These are phyloP conservation scores for Xiphydria camelus DNA, from an alignment of 2,888 invertebrate species.

Conservation along the genomic window DNA sequence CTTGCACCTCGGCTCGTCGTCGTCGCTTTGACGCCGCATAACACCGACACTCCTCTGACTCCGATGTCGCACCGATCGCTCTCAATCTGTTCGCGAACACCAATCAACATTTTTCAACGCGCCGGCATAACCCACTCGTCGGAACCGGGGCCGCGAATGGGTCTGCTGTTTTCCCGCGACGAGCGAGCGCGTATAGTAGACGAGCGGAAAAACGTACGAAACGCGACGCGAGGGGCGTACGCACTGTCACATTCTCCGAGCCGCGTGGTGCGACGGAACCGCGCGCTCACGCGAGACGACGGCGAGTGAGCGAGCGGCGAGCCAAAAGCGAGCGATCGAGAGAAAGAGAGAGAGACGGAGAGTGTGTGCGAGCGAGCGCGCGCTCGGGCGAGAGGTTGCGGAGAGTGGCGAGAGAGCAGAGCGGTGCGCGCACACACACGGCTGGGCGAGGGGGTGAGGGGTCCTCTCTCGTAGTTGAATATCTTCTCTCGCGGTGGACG, in stretches of 20 bases:
- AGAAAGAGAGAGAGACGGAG: too few species aligned
- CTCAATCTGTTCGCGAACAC: constrained; percentile 9
- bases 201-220: constrained; percentile 1
- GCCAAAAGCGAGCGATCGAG: too few species aligned
- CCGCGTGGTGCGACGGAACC: too few species aligned
- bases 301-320: too few species aligned
- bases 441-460: too few species aligned
- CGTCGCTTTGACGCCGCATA: constrained; percentile 34
- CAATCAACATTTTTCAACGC: constrained; percentile 14
- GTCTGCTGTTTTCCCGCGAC: too few species aligned
- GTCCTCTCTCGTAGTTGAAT: too few species aligned
- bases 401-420: too few species aligned
- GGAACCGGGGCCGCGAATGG: too few species aligned
- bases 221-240: constrained; percentile 5
- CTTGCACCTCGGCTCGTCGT: constrained; percentile 1
- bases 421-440: background rate
- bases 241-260: constrained; percentile 49
- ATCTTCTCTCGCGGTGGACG: background rate
- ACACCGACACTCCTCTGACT: constrained; percentile 26
- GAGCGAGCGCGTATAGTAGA: background rate
- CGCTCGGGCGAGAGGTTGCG: too few species aligned
- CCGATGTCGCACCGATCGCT: constrained; percentile 13
- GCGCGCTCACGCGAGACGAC: background rate
- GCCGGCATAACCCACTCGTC: constrained; percentile 7
- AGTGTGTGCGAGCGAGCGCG: too few species aligned